A percentile compares a stretch with the other conserved stretches of the same genome.
Conservation (phyloP, 2,113 vertebrate genomes). For the Gopherus flavomarginatus region DNA sequence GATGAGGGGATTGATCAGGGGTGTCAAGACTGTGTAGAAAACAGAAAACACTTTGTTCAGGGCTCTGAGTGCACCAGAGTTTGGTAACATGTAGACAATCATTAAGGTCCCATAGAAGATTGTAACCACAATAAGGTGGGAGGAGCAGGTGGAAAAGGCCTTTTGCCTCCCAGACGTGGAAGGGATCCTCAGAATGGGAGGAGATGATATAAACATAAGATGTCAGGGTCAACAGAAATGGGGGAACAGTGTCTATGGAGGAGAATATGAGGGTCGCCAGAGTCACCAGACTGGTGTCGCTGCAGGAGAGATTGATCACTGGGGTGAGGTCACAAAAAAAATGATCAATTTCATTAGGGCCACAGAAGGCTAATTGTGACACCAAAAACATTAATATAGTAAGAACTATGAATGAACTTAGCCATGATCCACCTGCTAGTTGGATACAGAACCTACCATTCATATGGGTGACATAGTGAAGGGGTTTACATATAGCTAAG, state of each 20-base stretch:
- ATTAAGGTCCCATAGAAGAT: too few relatives aligned
- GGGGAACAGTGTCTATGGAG: neutral
- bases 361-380: neutral
- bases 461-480: slow-evolving; percentile 19
- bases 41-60: too few relatives aligned
- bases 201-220: too few relatives aligned
- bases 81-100: too few relatives aligned
- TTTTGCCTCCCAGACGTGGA: too few relatives aligned
- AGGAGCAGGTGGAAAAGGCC: too few relatives aligned
- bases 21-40: too few relatives aligned
- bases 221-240: neutral
- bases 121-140: too few relatives aligned
- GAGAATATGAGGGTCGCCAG: neutral
- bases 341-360: neutral
- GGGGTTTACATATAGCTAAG: slow-evolving; percentile 20
- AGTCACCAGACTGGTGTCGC: neutral
- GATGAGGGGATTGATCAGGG: too few relatives aligned
- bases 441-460: neutral
- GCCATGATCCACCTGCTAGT: neutral
- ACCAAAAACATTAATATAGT: slow-evolving; percentile 6
- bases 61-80: too few relatives aligned
- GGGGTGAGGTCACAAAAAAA: too few relatives aligned
- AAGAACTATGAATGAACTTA: neutral
- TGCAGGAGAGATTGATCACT: neutral
- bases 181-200: too few relatives aligned